phyloP scores from a whole-genome alignment of 2,113 vertebrate species.

The Mustela nigripes region DNA sequence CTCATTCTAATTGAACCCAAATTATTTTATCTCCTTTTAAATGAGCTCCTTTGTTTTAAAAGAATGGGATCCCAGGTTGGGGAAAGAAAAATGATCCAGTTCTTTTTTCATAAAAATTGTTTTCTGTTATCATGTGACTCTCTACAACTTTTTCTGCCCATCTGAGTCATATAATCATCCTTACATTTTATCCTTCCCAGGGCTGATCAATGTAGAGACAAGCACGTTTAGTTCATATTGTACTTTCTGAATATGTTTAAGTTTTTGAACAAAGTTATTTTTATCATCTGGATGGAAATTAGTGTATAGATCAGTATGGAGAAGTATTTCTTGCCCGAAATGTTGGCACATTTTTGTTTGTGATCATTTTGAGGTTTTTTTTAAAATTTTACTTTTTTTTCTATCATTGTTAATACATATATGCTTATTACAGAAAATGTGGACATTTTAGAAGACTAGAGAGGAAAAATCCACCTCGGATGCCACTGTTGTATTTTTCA shows the following conservation, averaged over 20 bases:
- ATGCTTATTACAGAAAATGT: background rate
- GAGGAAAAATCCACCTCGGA: background rate
- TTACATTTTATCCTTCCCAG: background rate
- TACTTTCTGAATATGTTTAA: background rate
- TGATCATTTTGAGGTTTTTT: background rate
- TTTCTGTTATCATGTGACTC: background rate
- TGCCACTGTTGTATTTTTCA: background rate
- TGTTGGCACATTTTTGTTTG: background rate
- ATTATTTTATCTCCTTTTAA: background rate
- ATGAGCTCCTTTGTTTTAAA: background rate
- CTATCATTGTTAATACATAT: background rate
- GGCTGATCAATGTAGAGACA: no score
- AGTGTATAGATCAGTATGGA: background rate
- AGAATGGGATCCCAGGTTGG: background rate
- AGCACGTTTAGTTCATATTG: background rate
- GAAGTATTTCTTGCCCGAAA: background rate
- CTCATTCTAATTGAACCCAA: background rate
- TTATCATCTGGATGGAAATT: background rate
- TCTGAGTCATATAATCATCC: background rate
- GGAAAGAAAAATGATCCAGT: background rate
- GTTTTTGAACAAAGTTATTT: conserved; percentile 13
- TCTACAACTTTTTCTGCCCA: background rate
- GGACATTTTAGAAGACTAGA: background rate
- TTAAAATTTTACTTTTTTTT: background rate
- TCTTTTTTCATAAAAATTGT: background rate